phyloP scores from a whole-genome alignment of 2,113 vertebrate species.

The Nycticryphes semicollaris region DNA sequence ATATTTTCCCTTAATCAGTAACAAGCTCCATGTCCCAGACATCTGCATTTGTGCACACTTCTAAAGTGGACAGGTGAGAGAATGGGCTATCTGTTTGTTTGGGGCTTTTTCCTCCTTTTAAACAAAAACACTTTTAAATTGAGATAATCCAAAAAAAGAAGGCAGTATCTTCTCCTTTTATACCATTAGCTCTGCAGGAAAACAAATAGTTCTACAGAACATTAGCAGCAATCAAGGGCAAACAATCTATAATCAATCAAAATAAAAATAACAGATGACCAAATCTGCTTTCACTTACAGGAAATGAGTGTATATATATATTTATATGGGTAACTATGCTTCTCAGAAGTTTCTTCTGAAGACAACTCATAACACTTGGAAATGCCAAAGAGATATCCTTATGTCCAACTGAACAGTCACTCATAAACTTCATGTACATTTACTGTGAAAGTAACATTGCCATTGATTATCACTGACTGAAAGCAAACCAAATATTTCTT shows the following conservation, averaged over 20 bases:
- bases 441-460: not conserved
- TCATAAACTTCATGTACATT: conserved; percentile 1
- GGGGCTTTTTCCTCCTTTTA: not conserved
- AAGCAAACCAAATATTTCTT: not conserved
- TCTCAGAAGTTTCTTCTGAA: conserved; percentile 1
- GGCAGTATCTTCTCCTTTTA: not conserved
- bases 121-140: not conserved
- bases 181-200: not conserved
- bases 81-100: not conserved
- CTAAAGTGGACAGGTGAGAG: not conserved
- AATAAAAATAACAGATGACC: not conserved
- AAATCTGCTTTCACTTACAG: conserved; percentile 1
- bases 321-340: not conserved
- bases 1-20: not conserved
- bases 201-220: not conserved
- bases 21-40: not conserved
- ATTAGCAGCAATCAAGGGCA: conserved; percentile 1
- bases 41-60: not conserved
- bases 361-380: not conserved
- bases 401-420: not conserved
- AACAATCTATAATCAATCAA: conserved; percentile 1
- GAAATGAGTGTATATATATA: not conserved
- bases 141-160: not conserved
- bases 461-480: not conserved
- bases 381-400: conserved; percentile 1